Evolutionary conservation across 2,888 invertebrate species (phyloP), one percentile per base, ranked within the genome.

Genomic region (Amblyjoppa proteus): DNA sequence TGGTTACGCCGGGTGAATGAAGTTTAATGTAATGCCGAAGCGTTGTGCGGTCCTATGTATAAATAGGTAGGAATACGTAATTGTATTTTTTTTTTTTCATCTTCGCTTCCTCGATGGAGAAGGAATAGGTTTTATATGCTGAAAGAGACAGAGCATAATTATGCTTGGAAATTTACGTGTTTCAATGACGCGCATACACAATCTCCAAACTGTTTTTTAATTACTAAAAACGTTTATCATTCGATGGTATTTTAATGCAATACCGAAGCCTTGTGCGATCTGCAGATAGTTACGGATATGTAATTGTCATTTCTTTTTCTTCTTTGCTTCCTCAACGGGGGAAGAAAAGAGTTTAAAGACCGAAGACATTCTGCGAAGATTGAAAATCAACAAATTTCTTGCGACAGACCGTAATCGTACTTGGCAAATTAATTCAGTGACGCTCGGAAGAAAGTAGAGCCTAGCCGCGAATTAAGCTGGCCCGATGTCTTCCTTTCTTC

Each of bases 171-270:
- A 28, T 58, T 58, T 25, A 9, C 28, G 2, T 25, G 34, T 45
- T 51, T 79, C 25, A 31, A 6, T 11, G 38, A 38, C 2, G 38
- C 9, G 6, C 5, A 25, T 0, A 1, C 31, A 11, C 34, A 61
- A 61, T 13, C 31, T 16, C 3, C 61, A 28, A 16, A 9, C 16
- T 13, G 31, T 28, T 61, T 51, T 13, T 51, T 5, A n/a, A 28
- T 61, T 13, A 28, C 16, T 31, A 61, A 34, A n/a, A 61, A 28
- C 20, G 49, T 73, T 66, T 77, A 28, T 69, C 56, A 41, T 77
- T 41, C 28, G 28, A n/a, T 74, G 66, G 31, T 71, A 25, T 56
- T 79, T 71, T 64, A 79, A 25, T 31, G 38, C n/a, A 38, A 51
- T 20, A n/a, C 25, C 41, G n/a, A 53, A 53, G 41, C 7, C 38